Conservation (phyloP, 1,140 invertebrate species). For the Brachystomella parvula region DNA sequence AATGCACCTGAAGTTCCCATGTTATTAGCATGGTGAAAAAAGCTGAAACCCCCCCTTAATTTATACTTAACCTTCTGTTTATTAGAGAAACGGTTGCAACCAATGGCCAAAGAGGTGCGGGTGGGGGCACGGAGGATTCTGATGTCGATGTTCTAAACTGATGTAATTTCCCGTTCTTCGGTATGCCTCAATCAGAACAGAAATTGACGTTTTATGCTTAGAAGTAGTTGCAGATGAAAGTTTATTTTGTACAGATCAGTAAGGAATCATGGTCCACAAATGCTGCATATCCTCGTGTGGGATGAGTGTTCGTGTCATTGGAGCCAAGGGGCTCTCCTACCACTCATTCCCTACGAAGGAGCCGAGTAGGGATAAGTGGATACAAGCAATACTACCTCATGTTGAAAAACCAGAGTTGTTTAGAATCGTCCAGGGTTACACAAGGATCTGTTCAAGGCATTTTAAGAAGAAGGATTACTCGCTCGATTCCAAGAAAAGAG, state of each 20-base stretch:
- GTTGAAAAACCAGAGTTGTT: slow-evolving; percentile 34
- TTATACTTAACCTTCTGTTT: too few species aligned
- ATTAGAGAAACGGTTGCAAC: too few species aligned
- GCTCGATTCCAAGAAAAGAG: slow-evolving; percentile 34
- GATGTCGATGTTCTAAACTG: too few species aligned
- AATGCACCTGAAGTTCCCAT: too few species aligned
- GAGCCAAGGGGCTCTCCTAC: slow-evolving; percentile 34
- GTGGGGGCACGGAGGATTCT: too few species aligned
- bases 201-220: too few species aligned
- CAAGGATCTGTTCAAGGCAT: slow-evolving; percentile 35
- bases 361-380: slow-evolving; percentile 31
- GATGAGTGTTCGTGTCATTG: slow-evolving; percentile 31
- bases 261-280: slow-evolving; percentile 30
- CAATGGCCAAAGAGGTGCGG: too few species aligned
- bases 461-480: slow-evolving; percentile 36
- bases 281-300: slow-evolving; percentile 36
- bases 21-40: too few species aligned
- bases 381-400: slow-evolving; percentile 34
- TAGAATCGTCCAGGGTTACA: slow-evolving; percentile 34
- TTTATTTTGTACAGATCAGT: neutral
- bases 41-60: too few species aligned
- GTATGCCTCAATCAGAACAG: too few species aligned
- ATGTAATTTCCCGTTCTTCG: too few species aligned
- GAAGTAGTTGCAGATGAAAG: neutral
- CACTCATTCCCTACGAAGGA: slow-evolving; percentile 34